phyloP scores from a whole-genome alignment of 2,888 invertebrate species.

The Arge pagana region DNA sequence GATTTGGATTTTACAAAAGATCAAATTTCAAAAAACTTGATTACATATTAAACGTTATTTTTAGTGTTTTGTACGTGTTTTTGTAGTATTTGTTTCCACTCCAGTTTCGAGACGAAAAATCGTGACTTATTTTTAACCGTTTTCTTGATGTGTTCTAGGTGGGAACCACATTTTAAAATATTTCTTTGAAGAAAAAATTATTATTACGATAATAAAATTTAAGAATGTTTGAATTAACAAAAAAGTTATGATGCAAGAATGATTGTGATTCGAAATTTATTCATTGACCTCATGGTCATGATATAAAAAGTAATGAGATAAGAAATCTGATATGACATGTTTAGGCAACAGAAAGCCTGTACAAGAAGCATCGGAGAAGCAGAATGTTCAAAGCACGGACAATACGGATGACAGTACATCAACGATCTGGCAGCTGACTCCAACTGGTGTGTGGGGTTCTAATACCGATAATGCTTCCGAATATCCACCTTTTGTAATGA shows the following conservation, averaged over 20 bases:
- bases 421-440: conserved; percentile 50
- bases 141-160: conserved; percentile 41
- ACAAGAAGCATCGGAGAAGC: conserved; percentile 42
- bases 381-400: conserved; percentile 37
- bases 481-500: conserved; percentile 55
- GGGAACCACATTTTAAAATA: conserved; percentile 29
- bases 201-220: conserved; percentile 12
- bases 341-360: conserved; percentile 52
- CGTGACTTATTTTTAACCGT: conserved; percentile 31
- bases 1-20: no score
- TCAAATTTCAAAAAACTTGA: no score
- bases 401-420: conserved; percentile 43
- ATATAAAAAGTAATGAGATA: conserved; percentile 27
- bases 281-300: conserved; percentile 1
- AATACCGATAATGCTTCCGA: conserved; percentile 49
- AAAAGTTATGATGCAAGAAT: conserved; percentile 13
- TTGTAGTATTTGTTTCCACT: no score
- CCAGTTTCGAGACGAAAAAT: conserved; percentile 17
- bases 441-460: conserved; percentile 47
- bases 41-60: no score
- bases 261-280: conserved; percentile 7
- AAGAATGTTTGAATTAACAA: conserved; percentile 20
- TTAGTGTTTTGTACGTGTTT: no score
- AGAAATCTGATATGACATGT: conserved; percentile 41
- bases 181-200: conserved; percentile 23